Conservation (phyloP, 2,888 invertebrate genomes). For the Lottia scabra region DNA sequence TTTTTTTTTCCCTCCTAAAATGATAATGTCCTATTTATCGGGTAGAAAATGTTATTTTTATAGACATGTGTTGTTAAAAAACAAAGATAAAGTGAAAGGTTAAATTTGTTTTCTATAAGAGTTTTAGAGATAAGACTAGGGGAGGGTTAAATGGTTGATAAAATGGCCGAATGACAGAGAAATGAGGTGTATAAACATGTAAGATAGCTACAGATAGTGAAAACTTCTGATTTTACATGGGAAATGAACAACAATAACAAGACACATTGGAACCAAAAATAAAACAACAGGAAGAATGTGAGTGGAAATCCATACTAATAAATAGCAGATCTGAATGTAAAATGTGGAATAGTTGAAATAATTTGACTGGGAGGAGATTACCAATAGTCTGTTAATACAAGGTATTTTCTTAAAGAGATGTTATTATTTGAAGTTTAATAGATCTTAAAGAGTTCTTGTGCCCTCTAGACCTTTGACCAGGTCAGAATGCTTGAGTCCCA, state of each 20-base stretch:
- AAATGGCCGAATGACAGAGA: no score
- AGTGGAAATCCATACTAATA: neutral
- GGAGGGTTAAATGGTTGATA: no score
- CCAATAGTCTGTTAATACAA: neutral
- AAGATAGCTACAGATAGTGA: no score
- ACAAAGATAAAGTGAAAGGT: no score
- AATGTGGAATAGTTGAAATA: neutral
- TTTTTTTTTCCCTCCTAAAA: no score
- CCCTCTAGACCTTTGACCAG: constrained; percentile 3
- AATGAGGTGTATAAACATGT: no score
- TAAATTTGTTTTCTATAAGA: no score
- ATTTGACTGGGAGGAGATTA: neutral
- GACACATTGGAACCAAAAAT: neutral
- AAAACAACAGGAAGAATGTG: no score
- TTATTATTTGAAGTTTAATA: neutral
- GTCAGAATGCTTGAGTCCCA: neutral
- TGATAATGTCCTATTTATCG: no score
- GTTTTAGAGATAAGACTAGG: no score
- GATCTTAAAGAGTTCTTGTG: neutral
- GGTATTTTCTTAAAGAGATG: neutral
- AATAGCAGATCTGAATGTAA: neutral
- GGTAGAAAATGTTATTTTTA: no score
- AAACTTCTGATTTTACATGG: neutral
- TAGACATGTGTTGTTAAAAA: no score
- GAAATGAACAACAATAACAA: neutral